Conservation (phyloP, 1,140 invertebrate genomes). For the Dysdera silvatica region DNA sequence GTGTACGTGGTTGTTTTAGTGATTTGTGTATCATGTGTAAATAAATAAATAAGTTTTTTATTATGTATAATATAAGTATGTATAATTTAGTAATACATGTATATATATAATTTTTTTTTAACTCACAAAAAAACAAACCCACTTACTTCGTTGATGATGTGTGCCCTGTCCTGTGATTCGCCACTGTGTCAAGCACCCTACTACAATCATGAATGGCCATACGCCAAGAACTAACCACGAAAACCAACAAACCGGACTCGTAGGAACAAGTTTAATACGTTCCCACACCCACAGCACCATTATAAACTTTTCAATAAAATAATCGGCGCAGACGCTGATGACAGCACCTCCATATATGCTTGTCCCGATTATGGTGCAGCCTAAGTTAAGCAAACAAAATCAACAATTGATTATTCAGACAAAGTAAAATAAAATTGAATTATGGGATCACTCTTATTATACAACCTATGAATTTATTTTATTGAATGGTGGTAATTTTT, state of each 20-base stretch:
- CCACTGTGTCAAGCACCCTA: conserved; percentile 61
- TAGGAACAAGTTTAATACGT: conserved; percentile 43
- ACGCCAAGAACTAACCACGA: conserved; percentile 64
- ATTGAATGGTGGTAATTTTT: no score
- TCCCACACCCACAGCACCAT: conserved; percentile 63
- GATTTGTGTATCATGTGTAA: no score
- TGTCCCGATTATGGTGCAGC: conserved; percentile 61
- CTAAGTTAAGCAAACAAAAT: conserved; percentile 22
- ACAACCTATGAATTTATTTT: no score
- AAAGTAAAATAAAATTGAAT: no score
- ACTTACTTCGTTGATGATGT: conserved; percentile 49
- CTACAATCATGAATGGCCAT: conserved; percentile 61
- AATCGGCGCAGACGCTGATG: conserved; percentile 61
- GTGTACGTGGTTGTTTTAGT: no score
- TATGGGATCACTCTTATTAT: no score
- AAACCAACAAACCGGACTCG: conserved; percentile 59
- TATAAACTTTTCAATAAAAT: conserved; percentile 63
- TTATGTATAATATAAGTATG: no score
- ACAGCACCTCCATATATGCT: conserved; percentile 66
- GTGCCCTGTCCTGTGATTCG: conserved; percentile 61
- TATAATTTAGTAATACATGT: not conserved
- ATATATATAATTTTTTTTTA: not conserved
- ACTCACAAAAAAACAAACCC: no score
- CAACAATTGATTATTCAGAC: no score
- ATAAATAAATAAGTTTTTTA: not conserved